A percentile compares a stretch with the other conserved stretches of the same genome.
phyloP scores from a whole-genome alignment of 2,113 vertebrate genomes.

The Ceyx cyanopectus region DNA sequence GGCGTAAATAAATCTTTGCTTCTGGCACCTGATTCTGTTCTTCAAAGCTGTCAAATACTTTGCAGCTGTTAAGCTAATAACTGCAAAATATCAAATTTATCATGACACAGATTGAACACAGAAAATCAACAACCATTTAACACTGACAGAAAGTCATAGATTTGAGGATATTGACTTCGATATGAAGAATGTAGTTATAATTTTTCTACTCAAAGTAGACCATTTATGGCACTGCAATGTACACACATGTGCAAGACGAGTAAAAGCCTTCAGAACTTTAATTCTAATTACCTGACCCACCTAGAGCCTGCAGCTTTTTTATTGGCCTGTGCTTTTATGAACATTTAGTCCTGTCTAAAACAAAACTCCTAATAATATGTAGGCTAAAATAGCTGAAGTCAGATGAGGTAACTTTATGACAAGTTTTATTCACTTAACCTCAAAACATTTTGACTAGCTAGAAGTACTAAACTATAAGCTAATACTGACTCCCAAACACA shows the following conservation, averaged over 20 bases:
- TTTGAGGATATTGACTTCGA: background rate
- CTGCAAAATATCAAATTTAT: background rate
- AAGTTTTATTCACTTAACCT: background rate
- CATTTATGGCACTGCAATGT: background rate
- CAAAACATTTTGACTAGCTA: background rate
- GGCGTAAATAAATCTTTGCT: background rate
- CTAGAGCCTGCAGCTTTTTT: background rate
- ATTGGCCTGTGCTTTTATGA: background rate
- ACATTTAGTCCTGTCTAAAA: background rate
- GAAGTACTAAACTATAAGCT: background rate
- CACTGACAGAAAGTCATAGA: background rate
- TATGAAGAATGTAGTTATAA: background rate
- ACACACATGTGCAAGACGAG: background rate
- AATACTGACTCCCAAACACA: background rate
- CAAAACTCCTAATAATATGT: background rate
- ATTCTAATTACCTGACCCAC: background rate
- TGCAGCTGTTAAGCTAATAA: background rate
- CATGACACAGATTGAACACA: background rate
- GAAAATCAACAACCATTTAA: background rate
- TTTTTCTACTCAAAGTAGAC: background rate
- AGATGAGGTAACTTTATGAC: background rate
- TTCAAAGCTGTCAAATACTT: background rate
- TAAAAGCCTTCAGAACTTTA: background rate
- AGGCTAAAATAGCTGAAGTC: background rate
- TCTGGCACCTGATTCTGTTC: background rate